These are phyloP conservation scores for Lymantria dispar DNA, from an alignment of 2,888 invertebrate genomes.

Conservation along the genomic window DNA sequence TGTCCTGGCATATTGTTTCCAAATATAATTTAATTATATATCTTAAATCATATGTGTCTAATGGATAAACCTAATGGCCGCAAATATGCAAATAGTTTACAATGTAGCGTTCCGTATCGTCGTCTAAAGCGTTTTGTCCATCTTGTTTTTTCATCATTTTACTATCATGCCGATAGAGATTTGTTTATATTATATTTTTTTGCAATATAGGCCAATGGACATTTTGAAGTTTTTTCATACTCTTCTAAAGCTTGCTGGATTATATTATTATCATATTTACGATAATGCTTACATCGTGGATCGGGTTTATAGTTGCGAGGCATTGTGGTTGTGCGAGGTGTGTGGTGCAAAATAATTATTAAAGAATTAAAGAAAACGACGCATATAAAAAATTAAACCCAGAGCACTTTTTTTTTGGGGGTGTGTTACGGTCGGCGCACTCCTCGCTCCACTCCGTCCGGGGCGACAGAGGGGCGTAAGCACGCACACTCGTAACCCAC, in stretches of 20 bases:
- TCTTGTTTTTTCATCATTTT: constrained; percentile 19
- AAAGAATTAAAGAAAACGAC: too few relatives aligned
- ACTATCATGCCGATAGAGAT: constrained; percentile 19
- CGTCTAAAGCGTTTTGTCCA: constrained; percentile 23
- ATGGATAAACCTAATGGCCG: constrained; percentile 33
- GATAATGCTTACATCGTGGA: constrained; percentile 4
- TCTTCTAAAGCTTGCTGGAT: constrained; percentile 10
- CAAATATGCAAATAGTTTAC: constrained; percentile 23
- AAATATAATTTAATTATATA: background rate
- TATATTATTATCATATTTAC: constrained; percentile 7
- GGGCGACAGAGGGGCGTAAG: too few relatives aligned
- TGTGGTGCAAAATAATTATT: too few relatives aligned
- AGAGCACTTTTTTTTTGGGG: too few relatives aligned
- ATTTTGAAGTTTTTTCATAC: background rate
- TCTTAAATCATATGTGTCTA: constrained; percentile 8
- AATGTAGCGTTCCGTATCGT: constrained; percentile 21
- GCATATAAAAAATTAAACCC: too few relatives aligned
- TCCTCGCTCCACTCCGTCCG: too few relatives aligned
- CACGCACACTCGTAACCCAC: too few relatives aligned
- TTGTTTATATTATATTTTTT: constrained; percentile 12
- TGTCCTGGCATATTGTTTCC: background rate
- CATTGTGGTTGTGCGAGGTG: too few relatives aligned
- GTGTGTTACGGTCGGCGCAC: too few relatives aligned
- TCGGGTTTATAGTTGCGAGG: constrained; percentile 5
- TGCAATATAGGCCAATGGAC: constrained; percentile 6